Percentiles rank a stretch among this genome's conserved stretches.
Evolutionary conservation across 2,113 vertebrate genomes (phyloP).

Genomic region (Bubo scandiacus): DNA sequence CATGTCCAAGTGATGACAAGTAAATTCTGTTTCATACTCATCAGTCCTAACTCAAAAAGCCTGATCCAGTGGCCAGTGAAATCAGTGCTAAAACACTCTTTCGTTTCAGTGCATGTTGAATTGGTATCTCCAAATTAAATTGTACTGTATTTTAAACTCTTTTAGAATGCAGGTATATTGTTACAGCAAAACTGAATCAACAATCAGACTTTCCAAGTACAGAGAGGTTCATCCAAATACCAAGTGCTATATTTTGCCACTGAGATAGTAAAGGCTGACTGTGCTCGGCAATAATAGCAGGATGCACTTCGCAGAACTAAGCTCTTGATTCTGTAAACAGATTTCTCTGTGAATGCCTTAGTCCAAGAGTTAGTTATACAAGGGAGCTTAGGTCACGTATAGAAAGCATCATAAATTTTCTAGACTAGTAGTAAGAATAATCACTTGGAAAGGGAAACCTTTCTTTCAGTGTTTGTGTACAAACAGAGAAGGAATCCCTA

Average conservation of each 20-base stretch:
- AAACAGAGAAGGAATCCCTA: not conserved
- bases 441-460: not conserved
- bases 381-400: not conserved
- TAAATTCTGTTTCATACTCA: not conserved
- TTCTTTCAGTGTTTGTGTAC: not conserved
- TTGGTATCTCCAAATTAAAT: not conserved
- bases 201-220: not conserved
- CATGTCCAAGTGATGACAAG: not conserved
- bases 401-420: not conserved
- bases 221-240: not conserved
- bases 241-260: not conserved
- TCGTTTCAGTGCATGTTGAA: not conserved
- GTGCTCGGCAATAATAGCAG: not conserved
- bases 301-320: not conserved
- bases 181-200: not conserved
- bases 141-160: not conserved
- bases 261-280: not conserved
- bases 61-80: not conserved
- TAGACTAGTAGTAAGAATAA: not conserved
- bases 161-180: not conserved
- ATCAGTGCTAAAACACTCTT: not conserved
- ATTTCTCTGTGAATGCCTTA: not conserved
- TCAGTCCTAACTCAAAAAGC: not conserved
- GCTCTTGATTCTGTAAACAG: not conserved
- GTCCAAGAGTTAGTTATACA: not conserved